Percentiles rank a stretch among this genome's conserved stretches.
phyloP scores from a whole-genome alignment of 1,140 invertebrate species.

The Drosophila setifemur region DNA sequence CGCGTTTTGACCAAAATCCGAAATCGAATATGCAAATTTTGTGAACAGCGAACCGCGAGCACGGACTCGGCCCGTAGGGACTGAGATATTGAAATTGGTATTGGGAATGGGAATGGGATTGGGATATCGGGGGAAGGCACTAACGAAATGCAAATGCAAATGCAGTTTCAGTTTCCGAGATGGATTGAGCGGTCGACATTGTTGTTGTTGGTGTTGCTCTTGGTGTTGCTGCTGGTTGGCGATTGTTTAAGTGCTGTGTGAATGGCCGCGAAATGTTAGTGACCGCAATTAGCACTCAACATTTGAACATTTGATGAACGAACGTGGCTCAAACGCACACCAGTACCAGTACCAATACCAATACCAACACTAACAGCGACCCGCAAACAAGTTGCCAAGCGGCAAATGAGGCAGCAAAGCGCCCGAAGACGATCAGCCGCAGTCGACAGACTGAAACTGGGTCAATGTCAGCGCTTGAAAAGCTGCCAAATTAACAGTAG shows the following conservation, averaged over 20 bases:
- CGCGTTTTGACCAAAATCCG: constrained; percentile 28
- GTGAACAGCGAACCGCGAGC: background rate
- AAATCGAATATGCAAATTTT: constrained; percentile 58
- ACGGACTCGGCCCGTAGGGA: background rate
- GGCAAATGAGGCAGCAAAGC: constrained; percentile 69
- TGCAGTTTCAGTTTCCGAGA: constrained; percentile 47
- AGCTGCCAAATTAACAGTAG: constrained; percentile 73
- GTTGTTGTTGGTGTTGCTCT: constrained; percentile 1
- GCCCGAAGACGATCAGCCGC: constrained; percentile 18
- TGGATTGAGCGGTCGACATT: constrained; percentile 22
- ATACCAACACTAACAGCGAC: too few species aligned
- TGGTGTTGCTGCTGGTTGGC: too few species aligned
- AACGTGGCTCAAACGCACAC: too few species aligned
- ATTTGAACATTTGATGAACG: constrained; percentile 20
- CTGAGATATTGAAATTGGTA: background rate
- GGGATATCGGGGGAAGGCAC: background rate
- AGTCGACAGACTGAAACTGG: constrained; percentile 65
- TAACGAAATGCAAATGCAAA: constrained; percentile 56
- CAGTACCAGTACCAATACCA: too few species aligned
- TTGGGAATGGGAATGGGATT: constrained; percentile 3
- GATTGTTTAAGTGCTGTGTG: constrained; percentile 24
- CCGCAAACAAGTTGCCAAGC: constrained; percentile 38
- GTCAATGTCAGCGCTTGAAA: constrained; percentile 78
- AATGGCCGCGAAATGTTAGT: constrained; percentile 66
- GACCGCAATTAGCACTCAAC: constrained; percentile 68